These are phyloP conservation scores for Gymnoscopelus braueri DNA, from an alignment of 2,797 vertebrate genomes.

Conservation along the genomic window DNA sequence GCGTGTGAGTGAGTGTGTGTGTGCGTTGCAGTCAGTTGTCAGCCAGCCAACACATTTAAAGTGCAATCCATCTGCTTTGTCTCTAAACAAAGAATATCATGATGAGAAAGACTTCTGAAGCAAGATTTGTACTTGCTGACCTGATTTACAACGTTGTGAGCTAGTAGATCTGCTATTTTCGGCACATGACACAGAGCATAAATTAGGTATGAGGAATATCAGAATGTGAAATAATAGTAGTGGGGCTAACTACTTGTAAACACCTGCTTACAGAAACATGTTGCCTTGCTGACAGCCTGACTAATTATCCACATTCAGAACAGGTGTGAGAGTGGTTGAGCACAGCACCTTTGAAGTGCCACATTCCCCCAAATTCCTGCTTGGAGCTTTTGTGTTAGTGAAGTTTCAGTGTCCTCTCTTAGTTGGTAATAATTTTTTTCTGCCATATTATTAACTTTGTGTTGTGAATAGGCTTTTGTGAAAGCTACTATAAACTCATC, in stretches of 20 bases:
- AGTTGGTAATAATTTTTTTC: no score
- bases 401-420: not conserved
- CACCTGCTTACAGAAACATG: no score
- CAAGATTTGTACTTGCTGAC: no score
- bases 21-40: constrained; percentile 15
- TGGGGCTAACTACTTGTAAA: not conserved
- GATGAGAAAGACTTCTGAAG: no score
- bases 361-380: not conserved
- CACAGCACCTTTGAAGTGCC: not conserved
- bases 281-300: not conserved
- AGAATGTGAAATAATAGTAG: no score
- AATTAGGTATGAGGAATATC: no score
- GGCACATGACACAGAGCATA: no score
- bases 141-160: not conserved
- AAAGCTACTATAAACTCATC: no score
- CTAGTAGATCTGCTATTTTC: no score
- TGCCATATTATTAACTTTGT: no score
- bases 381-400: not conserved
- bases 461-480: no score
- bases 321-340: not conserved
- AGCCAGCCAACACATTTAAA: constrained; percentile 23
- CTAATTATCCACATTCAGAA: not conserved
- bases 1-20: constrained; percentile 8
- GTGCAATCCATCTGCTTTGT: not conserved
- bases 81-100: not conserved